These are phyloP conservation scores for Neoscelio sp. DNA, from an alignment of 2,888 invertebrate genomes.

Conservation along the genomic window DNA sequence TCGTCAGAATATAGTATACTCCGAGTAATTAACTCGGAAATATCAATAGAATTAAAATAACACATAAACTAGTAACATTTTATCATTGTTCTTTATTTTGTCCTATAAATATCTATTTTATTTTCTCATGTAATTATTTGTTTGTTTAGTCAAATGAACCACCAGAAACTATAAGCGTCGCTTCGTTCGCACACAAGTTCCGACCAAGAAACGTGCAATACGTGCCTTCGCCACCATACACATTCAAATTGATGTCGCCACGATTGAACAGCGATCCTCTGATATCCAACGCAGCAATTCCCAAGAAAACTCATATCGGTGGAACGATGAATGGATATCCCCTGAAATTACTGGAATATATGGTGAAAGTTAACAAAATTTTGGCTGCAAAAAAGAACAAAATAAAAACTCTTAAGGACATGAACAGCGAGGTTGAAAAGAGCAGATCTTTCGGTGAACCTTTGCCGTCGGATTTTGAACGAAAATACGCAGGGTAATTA, in stretches of 20 bases:
- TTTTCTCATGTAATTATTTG: constrained; percentile 40
- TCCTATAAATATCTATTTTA: neutral
- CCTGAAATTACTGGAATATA: constrained; percentile 91
- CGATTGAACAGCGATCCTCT: constrained; percentile 88
- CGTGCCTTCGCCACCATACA: constrained; percentile 80
- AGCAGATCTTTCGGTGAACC: constrained; percentile 91
- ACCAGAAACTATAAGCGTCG: constrained; percentile 94
- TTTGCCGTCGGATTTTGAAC: constrained; percentile 94
- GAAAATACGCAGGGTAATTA: constrained; percentile 94
- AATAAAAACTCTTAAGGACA: constrained; percentile 91
- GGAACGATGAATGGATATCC: constrained; percentile 92
- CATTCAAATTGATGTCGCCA: constrained; percentile 79
- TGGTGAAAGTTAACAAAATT: constrained; percentile 94
- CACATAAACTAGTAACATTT: no score
- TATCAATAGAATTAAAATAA: no score
- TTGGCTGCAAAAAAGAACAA: constrained; percentile 92
- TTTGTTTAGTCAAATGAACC: constrained; percentile 90
- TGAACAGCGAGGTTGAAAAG: constrained; percentile 96
- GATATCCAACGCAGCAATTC: constrained; percentile 83
- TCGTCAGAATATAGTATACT: no score
- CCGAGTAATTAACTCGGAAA: no score
- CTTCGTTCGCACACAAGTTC: constrained; percentile 92
- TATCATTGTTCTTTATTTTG: neutral
- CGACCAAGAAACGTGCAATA: constrained; percentile 88
- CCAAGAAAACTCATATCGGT: constrained; percentile 82